Conservation (phyloP, 2,797 vertebrate species). For the Amphiprion clarkii region DNA sequence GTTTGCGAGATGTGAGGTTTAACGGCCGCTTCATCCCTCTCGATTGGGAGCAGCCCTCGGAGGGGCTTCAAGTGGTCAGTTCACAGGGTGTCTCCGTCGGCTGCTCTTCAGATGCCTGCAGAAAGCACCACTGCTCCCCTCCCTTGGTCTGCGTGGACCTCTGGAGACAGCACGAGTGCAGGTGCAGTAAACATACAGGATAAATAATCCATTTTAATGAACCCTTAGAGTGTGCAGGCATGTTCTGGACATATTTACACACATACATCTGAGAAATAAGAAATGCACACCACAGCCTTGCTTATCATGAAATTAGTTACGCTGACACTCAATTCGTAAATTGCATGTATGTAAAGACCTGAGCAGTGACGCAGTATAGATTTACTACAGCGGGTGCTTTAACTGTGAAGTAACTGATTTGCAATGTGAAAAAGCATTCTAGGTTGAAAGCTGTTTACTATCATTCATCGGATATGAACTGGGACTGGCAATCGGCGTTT, state of each 20-base stretch:
- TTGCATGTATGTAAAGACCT: neutral
- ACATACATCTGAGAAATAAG: neutral
- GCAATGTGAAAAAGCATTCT: neutral
- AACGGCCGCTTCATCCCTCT: slow-evolving; percentile 87
- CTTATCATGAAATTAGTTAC: slow-evolving; percentile 40
- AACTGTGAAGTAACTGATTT: neutral
- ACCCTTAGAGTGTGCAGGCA: slow-evolving; percentile 19
- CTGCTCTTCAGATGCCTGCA: slow-evolving; percentile 90
- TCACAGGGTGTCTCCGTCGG: slow-evolving; percentile 86
- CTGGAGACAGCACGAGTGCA: slow-evolving; percentile 93
- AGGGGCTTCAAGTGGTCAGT: slow-evolving; percentile 85
- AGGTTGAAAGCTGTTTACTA: slow-evolving; percentile 10
- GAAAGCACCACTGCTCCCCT: slow-evolving; percentile 87
- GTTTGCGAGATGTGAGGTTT: slow-evolving; percentile 90
- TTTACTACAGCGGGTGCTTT: neutral
- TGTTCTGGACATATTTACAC: slow-evolving; percentile 27
- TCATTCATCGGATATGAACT: slow-evolving; percentile 13
- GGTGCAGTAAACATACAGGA: slow-evolving; percentile 76
- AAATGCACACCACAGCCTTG: slow-evolving; percentile 6
- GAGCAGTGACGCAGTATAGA: neutral
- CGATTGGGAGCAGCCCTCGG: slow-evolving; percentile 77
- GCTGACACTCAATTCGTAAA: slow-evolving; percentile 9
- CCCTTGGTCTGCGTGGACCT: slow-evolving; percentile 90
- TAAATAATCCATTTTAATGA: slow-evolving; percentile 33
- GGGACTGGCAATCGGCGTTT: neutral